Percentiles rank a stretch among this genome's conserved stretches.
Evolutionary conservation across 2,113 vertebrate species (phyloP).

Genomic region (Zosterops borbonicus): DNA sequence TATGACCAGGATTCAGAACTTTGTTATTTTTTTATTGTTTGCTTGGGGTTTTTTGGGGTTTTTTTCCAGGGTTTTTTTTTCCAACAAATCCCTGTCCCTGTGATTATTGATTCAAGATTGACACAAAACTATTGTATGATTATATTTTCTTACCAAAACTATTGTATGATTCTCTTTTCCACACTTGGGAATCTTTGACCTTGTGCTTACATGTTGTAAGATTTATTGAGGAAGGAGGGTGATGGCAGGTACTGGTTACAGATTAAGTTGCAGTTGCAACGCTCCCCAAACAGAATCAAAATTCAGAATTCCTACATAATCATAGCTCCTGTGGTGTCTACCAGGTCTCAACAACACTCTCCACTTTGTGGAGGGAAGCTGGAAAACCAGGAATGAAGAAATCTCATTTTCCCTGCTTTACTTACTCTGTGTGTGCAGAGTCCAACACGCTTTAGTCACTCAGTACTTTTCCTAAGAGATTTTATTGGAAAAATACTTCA

Average conservation of each 20-base stretch:
- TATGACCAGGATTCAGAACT: not conserved
- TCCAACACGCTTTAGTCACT: not conserved
- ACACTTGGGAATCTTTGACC: not conserved
- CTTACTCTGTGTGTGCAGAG: fast-evolving
- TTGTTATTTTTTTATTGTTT: not conserved
- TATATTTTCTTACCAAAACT: not conserved
- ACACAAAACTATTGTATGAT: not conserved
- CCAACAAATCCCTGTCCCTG: not conserved
- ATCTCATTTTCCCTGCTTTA: not conserved
- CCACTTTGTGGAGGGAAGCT: not conserved
- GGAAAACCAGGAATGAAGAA: not conserved
- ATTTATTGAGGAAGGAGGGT: not conserved
- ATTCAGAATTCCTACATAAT: not conserved
- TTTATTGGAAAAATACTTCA: not conserved
- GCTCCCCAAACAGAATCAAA: not conserved
- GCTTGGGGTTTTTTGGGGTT: fast-evolving
- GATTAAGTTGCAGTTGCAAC: not conserved
- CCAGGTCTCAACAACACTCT: not conserved
- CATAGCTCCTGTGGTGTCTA: fast-evolving
- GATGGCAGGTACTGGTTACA: not conserved
- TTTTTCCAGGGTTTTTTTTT: not conserved
- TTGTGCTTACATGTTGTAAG: not conserved
- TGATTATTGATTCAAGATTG: not conserved
- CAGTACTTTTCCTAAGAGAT: not conserved
- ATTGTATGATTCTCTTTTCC: not conserved